Conservation (phyloP, 2,888 invertebrate genomes). For the Thalpophila matura region DNA sequence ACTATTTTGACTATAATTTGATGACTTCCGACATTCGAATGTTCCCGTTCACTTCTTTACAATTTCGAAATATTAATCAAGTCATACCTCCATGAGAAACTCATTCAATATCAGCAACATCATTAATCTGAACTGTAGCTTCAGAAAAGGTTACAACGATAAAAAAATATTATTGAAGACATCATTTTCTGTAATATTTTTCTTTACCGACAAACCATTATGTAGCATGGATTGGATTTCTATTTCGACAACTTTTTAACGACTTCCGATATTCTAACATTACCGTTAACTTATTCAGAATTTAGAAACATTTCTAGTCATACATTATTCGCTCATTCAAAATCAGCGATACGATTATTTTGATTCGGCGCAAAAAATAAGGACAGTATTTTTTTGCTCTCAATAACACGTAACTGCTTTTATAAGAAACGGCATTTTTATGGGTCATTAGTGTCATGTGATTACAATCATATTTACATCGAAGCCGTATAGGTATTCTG, state of each 20-base stretch:
- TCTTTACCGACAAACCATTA: conserved; percentile 19
- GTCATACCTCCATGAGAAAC: neutral
- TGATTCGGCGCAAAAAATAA: conserved; percentile 45
- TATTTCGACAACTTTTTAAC: conserved; percentile 44
- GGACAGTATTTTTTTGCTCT: conserved; percentile 33
- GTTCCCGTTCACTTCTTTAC: neutral
- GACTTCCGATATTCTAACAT: conserved; percentile 37
- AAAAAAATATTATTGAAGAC: neutral
- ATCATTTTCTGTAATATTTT: neutral
- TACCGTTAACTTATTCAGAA: conserved; percentile 45
- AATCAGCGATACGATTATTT: conserved; percentile 38
- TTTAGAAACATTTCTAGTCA: conserved; percentile 30
- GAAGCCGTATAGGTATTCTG: neutral
- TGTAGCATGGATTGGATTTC: neutral
- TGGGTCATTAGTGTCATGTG: conserved; percentile 39
- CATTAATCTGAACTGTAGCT: neutral
- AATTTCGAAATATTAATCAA: neutral
- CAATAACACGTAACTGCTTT: conserved; percentile 51
- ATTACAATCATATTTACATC: conserved; percentile 39
- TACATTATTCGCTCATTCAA: conserved; percentile 35
- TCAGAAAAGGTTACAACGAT: conserved; percentile 1
- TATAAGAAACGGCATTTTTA: conserved; percentile 37
- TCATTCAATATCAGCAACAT: neutral
- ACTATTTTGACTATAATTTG: conserved; percentile 3
- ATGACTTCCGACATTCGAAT: neutral